Percentiles rank a stretch among this genome's conserved stretches.
phyloP scores from a whole-genome alignment of 2,113 vertebrate genomes.

The Otus sunia region DNA sequence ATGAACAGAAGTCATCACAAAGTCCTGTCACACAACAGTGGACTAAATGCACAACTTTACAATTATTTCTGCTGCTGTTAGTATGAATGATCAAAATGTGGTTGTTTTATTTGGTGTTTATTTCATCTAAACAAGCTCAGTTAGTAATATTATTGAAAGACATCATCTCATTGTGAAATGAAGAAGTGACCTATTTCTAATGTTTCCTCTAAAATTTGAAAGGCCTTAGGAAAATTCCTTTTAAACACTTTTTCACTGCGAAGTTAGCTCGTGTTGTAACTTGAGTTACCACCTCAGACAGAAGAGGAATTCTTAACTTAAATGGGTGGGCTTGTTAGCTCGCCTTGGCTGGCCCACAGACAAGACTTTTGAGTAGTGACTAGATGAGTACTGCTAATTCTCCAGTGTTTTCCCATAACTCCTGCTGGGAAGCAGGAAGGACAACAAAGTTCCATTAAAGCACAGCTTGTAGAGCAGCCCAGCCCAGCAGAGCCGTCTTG shows the following conservation, averaged over 20 bases:
- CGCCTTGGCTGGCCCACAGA: background rate
- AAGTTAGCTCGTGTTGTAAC: background rate
- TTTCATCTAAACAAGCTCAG: background rate
- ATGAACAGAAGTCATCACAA: background rate
- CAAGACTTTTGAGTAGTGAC: background rate
- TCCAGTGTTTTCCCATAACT: conserved; percentile 16
- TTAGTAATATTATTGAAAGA: background rate
- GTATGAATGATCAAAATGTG: background rate
- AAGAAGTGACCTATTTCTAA: background rate
- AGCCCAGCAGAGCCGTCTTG: background rate
- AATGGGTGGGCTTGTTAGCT: background rate
- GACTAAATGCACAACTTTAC: background rate
- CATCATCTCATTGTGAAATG: background rate
- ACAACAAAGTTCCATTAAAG: conserved; percentile 3
- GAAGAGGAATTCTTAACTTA: background rate
- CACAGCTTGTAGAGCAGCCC: background rate
- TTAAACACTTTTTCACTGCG: background rate
- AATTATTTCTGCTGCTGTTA: background rate
- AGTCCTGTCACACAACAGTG: background rate
- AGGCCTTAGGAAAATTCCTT: background rate
- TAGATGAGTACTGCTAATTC: background rate
- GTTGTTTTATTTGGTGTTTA: background rate
- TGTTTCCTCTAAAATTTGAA: background rate
- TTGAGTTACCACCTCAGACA: background rate
- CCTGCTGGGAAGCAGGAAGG: background rate